phyloP scores from a whole-genome alignment of 1,140 invertebrate species.

The Conus betulinus region DNA sequence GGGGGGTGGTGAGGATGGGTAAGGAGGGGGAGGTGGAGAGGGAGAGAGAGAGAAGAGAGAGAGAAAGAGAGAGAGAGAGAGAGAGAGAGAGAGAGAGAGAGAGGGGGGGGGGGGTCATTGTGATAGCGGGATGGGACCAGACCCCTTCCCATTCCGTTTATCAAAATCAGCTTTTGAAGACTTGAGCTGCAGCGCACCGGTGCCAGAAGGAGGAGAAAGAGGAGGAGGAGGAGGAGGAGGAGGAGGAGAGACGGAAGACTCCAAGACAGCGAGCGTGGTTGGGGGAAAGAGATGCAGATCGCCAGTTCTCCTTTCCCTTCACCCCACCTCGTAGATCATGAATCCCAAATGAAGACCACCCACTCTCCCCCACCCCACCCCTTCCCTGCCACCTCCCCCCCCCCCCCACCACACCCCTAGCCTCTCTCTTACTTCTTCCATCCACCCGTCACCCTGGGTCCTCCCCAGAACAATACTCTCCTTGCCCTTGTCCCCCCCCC shows the following conservation, averaged over 20 bases:
- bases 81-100: background rate
- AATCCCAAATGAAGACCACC: constrained; percentile 14
- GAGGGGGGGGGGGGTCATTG: background rate
- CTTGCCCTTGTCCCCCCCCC: background rate
- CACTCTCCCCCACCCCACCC: too few relatives aligned
- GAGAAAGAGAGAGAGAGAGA: background rate
- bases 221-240: background rate
- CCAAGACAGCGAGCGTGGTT: too few relatives aligned
- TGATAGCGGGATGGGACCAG: background rate
- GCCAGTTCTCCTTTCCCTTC: background rate
- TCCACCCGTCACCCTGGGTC: too few relatives aligned
- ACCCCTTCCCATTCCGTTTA: constrained; percentile 11
- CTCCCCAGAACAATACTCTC: background rate
- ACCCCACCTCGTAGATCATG: background rate
- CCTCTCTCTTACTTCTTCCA: background rate
- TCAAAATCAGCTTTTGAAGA: constrained; percentile 22
- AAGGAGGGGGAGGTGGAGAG: background rate
- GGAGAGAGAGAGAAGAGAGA: too few relatives aligned
- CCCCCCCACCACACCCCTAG: background rate
- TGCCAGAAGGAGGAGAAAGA: background rate
- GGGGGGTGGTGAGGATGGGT: background rate
- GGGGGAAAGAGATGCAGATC: too few relatives aligned
- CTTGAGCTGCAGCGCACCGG: background rate
- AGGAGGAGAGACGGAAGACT: too few relatives aligned
- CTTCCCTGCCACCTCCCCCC: background rate